These are phyloP conservation scores for Drosophila neonasuta DNA, from an alignment of 2,888 invertebrate species.

Conservation along the genomic window DNA sequence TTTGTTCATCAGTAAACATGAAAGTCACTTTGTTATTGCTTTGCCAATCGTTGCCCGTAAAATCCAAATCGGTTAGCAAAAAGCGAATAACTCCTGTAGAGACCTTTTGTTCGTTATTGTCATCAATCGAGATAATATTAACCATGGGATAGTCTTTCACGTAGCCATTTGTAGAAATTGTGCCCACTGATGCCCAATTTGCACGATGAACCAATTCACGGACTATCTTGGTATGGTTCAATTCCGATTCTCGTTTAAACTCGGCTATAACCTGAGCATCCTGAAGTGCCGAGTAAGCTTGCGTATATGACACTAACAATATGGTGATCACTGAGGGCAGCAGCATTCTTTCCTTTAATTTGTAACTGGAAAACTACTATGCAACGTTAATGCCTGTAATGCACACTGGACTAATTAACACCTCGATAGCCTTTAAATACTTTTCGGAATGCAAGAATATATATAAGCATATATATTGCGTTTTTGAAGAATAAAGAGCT, in stretches of 20 bases:
- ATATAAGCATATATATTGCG: not conserved
- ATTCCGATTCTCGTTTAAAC: slow-evolving; percentile 48
- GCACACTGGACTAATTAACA: not conserved
- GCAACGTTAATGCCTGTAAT: not conserved
- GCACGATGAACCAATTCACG: slow-evolving; percentile 79
- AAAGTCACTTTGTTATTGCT: slow-evolving; percentile 79
- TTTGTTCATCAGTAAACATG: slow-evolving; percentile 79
- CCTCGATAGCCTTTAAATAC: not conserved
- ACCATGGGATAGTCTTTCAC: slow-evolving; percentile 81
- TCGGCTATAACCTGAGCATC: slow-evolving; percentile 72
- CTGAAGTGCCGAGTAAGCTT: slow-evolving; percentile 69
- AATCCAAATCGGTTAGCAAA: slow-evolving; percentile 81
- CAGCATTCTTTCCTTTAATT: slow-evolving; percentile 5
- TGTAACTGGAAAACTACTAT: not conserved
- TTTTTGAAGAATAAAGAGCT: slow-evolving; percentile 32
- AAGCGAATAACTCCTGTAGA: slow-evolving; percentile 81
- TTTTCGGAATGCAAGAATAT: not conserved
- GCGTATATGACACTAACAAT: slow-evolving; percentile 12
- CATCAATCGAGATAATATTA: slow-evolving; percentile 82
- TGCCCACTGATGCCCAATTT: slow-evolving; percentile 81
- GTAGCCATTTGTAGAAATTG: slow-evolving; percentile 75
- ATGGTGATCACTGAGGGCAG: slow-evolving; percentile 33
- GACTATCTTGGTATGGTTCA: slow-evolving; percentile 80
- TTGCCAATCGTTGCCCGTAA: slow-evolving; percentile 80
- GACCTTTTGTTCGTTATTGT: slow-evolving; percentile 61